These are phyloP conservation scores for Isurus oxyrinchus DNA, from an alignment of 2,113 vertebrate genomes.

Conservation along the genomic window DNA sequence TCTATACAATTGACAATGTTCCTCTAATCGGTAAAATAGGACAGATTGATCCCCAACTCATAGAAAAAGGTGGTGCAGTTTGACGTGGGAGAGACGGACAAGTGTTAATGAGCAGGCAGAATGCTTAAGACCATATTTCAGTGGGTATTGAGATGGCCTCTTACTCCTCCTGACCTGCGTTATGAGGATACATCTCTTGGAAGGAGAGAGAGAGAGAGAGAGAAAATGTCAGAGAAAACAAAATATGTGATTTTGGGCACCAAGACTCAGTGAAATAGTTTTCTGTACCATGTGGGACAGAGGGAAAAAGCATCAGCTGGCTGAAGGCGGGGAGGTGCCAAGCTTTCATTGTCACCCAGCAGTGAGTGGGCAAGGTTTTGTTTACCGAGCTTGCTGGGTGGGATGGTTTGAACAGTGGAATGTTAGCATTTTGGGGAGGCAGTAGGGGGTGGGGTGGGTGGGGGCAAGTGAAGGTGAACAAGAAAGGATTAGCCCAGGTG, in stretches of 20 bases:
- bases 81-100: background rate
- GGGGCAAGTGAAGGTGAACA: too few species aligned
- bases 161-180: background rate
- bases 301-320: background rate
- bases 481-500: too few species aligned
- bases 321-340: background rate
- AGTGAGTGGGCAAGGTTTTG: background rate
- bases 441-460: too few species aligned
- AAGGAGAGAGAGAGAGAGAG: background rate
- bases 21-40: background rate
- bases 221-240: background rate
- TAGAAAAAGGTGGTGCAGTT: background rate
- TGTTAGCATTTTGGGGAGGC: too few species aligned
- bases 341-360: background rate
- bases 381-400: too few species aligned
- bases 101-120: background rate
- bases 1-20: background rate
- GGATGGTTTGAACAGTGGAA: too few species aligned
- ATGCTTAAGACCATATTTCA: background rate
- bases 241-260: background rate
- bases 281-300: background rate
- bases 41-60: background rate
- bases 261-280: background rate
- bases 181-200: background rate
- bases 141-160: background rate